Percentiles rank a stretch among this genome's conserved stretches.
Conservation (phyloP, 1,140 invertebrate species). For the Drosophila pruinosa region DNA sequence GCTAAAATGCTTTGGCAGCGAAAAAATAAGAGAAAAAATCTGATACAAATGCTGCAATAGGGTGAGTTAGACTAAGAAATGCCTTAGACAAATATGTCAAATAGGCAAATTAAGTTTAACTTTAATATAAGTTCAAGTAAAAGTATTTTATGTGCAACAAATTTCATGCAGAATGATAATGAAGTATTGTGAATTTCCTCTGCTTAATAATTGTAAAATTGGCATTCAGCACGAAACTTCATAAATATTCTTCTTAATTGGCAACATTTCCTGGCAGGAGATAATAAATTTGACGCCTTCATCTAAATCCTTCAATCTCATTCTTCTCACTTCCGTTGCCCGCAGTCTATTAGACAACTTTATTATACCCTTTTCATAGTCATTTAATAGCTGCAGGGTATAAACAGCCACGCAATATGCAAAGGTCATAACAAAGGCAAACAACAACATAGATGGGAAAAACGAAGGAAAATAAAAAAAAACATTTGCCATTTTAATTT, state of each 20-base stretch:
- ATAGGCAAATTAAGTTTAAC: too few relatives aligned
- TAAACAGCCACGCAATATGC: slow-evolving; percentile 10
- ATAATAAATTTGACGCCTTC: not conserved
- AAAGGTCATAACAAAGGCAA: slow-evolving; percentile 43
- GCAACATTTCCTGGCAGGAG: not conserved
- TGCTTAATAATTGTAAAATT: not conserved
- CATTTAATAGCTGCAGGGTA: slow-evolving; percentile 15
- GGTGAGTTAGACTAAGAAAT: not conserved
- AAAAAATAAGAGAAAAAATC: slow-evolving; percentile 21
- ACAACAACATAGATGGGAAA: slow-evolving; percentile 5
- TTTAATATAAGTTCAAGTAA: too few relatives aligned
- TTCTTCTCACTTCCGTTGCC: not conserved
- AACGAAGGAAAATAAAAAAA: slow-evolving; percentile 15
- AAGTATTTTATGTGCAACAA: too few relatives aligned
- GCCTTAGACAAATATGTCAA: not conserved
- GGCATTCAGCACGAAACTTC: not conserved
- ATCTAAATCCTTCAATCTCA: not conserved
- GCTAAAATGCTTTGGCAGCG: slow-evolving; percentile 11
- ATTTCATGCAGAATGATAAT: not conserved
- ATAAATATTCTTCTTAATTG: not conserved
- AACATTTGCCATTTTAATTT: slow-evolving; percentile 51
- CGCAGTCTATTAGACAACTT: not conserved
- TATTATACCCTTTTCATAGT: slow-evolving; percentile 5
- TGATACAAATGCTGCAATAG: not conserved
- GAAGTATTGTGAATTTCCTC: not conserved